These are phyloP conservation scores for Trachelus stipa DNA, from an alignment of 2,888 invertebrate species.

Conservation along the genomic window DNA sequence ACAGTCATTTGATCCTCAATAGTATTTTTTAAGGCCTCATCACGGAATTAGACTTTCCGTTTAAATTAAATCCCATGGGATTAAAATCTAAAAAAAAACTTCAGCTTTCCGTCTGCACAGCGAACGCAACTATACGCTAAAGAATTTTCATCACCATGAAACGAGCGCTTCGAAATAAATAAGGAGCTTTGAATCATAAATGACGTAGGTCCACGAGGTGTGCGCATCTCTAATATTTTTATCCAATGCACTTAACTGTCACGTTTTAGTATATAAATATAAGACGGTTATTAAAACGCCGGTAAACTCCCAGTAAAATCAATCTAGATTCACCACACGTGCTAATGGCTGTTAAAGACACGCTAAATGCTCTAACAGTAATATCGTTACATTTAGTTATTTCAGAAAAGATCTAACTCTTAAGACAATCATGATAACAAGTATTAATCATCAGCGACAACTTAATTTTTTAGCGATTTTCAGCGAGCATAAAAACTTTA, in stretches of 20 bases:
- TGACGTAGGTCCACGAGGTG: not conserved
- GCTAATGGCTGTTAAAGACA: not conserved
- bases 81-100: too few species aligned
- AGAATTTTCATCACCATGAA: not conserved
- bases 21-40: too few species aligned
- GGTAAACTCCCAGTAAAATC: not conserved
- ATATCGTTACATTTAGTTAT: too few species aligned
- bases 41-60: too few species aligned
- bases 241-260: not conserved
- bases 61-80: too few species aligned
- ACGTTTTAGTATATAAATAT: not conserved
- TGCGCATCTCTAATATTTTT: not conserved
- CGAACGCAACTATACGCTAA: too few species aligned
- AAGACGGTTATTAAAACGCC: not conserved
- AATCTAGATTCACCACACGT: not conserved
- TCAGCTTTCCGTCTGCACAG: too few species aligned
- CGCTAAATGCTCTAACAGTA: not conserved
- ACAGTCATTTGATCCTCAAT: not conserved
- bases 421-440: not conserved
- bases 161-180: not conserved
- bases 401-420: not conserved
- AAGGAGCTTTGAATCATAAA: not conserved
- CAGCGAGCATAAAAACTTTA: not conserved
- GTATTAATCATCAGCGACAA: not conserved
- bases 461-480: not conserved